These are phyloP conservation scores for Beroe forskalii DNA, from an alignment of 37 sponge, comb jelly and placozoan genomes.

Conservation along the genomic window DNA sequence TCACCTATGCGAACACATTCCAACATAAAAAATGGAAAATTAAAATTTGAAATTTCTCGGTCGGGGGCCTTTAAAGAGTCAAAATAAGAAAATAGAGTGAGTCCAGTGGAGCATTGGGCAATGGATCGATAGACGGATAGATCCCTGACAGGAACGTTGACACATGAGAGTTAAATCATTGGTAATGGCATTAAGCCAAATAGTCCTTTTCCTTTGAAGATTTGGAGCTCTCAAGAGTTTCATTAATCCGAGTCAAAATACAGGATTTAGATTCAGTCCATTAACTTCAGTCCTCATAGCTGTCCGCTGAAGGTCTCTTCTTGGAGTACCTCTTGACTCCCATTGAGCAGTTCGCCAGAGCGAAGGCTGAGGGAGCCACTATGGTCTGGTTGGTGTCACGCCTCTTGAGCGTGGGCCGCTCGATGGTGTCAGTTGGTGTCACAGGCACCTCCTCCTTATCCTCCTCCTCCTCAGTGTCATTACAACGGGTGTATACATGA, in stretches of 20 bases:
- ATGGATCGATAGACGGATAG: too few relatives aligned
- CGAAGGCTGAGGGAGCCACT: constrained; percentile 28
- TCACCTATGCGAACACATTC: too few relatives aligned
- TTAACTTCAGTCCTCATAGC: too few relatives aligned
- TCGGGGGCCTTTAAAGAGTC: too few relatives aligned
- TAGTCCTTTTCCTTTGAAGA: too few relatives aligned
- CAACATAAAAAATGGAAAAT: too few relatives aligned
- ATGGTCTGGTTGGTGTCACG: constrained; percentile 35
- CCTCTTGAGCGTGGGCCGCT: not conserved
- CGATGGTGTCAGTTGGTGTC: constrained; percentile 16
- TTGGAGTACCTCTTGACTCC: constrained; percentile 44
- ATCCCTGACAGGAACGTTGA: too few relatives aligned
- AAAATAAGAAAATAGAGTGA: too few relatives aligned
- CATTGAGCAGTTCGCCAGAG: not conserved
- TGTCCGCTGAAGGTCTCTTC: constrained; percentile 7
- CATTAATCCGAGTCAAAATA: not conserved
- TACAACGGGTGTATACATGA: not conserved
- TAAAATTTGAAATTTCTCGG: too few relatives aligned
- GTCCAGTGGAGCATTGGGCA: too few relatives aligned
- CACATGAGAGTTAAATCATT: too few relatives aligned
- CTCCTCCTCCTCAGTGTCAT: not conserved
- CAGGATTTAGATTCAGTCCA: not conserved
- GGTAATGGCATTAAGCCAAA: too few relatives aligned
- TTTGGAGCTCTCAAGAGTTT: not conserved
- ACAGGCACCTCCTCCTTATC: not conserved